Evolutionary conservation across 1,140 invertebrate genomes (phyloP).

Genomic region (Caenorhabditis inopinata): DNA sequence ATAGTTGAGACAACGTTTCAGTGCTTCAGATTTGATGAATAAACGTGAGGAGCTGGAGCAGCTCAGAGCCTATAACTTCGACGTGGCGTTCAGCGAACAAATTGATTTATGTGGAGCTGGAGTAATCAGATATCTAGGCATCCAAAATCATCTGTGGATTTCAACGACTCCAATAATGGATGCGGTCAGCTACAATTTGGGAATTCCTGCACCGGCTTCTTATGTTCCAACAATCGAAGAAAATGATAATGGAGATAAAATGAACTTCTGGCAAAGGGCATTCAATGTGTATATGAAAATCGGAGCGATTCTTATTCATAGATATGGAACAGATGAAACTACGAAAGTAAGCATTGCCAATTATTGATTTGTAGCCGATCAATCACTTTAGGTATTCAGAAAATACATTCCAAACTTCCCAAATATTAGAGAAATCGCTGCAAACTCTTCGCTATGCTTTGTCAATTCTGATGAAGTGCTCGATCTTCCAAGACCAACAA

Average conservation of each 20-base stretch:
- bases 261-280: constrained; percentile 49
- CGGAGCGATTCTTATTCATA: constrained; percentile 36
- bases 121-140: constrained; percentile 48
- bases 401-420: constrained; percentile 45
- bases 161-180: constrained; percentile 50
- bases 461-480: constrained; percentile 53
- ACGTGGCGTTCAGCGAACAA: constrained; percentile 50
- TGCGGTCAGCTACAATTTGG: constrained; percentile 49
- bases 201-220: constrained; percentile 41
- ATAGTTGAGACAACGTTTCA: neutral
- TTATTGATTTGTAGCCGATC: neutral
- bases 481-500: constrained; percentile 48
- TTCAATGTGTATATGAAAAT: constrained; percentile 46
- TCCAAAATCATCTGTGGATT: constrained; percentile 49
- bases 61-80: constrained; percentile 41
- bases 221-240: constrained; percentile 55
- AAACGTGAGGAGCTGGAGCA: constrained; percentile 40
- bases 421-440: constrained; percentile 48
- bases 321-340: constrained; percentile 32
- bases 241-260: constrained; percentile 47
- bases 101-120: constrained; percentile 50
- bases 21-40: constrained; percentile 34
- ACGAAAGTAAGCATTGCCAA: constrained; percentile 1
- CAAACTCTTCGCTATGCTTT: constrained; percentile 46
- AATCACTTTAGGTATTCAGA: constrained; percentile 45